Evolutionary conservation across 2,797 vertebrate genomes (phyloP).

Genomic region (Smutsia temminckii): DNA sequence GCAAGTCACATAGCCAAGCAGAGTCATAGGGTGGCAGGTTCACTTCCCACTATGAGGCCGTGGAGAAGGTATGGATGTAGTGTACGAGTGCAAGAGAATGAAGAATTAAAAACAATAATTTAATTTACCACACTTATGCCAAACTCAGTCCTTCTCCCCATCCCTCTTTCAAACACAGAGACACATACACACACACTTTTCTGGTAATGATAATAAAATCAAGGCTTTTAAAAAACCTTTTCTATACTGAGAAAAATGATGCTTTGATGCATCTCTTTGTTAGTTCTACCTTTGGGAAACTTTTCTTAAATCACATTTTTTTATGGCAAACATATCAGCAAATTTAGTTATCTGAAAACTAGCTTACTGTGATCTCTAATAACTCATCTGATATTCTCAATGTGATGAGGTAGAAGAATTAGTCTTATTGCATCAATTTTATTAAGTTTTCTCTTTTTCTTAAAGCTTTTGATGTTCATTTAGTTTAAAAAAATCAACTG

Average conservation of each 20-base stretch:
- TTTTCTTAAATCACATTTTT: neutral
- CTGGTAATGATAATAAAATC: neutral
- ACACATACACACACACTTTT: neutral
- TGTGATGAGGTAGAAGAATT: neutral
- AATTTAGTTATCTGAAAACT: constrained; percentile 10
- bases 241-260: neutral
- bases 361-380: neutral
- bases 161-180: neutral
- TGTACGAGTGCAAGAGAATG: neutral
- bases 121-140: neutral
- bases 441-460: neutral
- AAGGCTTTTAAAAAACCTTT: neutral
- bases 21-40: neutral
- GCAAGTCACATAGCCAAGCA: neutral
- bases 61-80: neutral
- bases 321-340: constrained; percentile 14
- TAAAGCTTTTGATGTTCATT: constrained; percentile 24
- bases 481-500: neutral
- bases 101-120: neutral
- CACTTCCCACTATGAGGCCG: neutral
- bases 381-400: constrained; percentile 45
- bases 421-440: neutral
- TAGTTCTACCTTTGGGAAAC: neutral
- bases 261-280: neutral
- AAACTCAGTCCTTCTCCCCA: neutral